Percentiles rank a stretch among this genome's conserved stretches.
phyloP scores from a whole-genome alignment of 64 coral and sea anemone species.

The Catalaphyllia jardinei region DNA sequence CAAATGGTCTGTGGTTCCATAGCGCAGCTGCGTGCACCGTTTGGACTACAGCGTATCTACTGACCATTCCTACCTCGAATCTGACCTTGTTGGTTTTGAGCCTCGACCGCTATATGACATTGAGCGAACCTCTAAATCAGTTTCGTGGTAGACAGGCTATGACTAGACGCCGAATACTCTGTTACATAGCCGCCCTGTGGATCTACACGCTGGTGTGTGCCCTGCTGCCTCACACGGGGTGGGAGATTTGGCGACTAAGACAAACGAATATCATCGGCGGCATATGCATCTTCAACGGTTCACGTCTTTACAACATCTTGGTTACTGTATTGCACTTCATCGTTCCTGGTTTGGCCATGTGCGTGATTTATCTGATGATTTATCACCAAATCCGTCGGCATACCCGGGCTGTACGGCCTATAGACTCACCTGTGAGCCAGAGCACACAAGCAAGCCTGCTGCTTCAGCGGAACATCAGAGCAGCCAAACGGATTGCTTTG shows the following conservation, averaged over 20 bases:
- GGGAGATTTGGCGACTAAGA: conserved; percentile 3
- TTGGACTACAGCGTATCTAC: conserved; percentile 54
- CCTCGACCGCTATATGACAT: conserved; percentile 66
- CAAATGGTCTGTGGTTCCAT: conserved; percentile 52
- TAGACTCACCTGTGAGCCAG: conserved; percentile 16
- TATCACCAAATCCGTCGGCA: conserved; percentile 43
- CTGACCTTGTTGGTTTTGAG: conserved; percentile 60
- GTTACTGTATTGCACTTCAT: conserved; percentile 66
- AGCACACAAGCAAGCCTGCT: conserved; percentile 23
- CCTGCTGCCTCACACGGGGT: conserved; percentile 52
- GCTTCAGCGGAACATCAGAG: conserved; percentile 67
- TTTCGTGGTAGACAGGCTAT: conserved; percentile 41
- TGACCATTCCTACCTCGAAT: conserved; percentile 64
- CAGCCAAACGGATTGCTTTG: conserved; percentile 78
- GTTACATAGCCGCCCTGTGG: conserved; percentile 43
- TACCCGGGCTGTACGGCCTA: background rate
- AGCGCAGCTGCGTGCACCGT: conserved; percentile 5
- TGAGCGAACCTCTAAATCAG: conserved; percentile 56
- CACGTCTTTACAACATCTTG: conserved; percentile 27
- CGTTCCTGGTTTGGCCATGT: conserved; percentile 61
- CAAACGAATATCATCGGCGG: background rate
- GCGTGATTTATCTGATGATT: conserved; percentile 59
- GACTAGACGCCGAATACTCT: conserved; percentile 39
- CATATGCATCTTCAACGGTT: conserved; percentile 49
- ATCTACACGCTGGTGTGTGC: conserved; percentile 44